Evolutionary conservation across 1,140 invertebrate genomes (phyloP).

Genomic region (Cepaea nemoralis): DNA sequence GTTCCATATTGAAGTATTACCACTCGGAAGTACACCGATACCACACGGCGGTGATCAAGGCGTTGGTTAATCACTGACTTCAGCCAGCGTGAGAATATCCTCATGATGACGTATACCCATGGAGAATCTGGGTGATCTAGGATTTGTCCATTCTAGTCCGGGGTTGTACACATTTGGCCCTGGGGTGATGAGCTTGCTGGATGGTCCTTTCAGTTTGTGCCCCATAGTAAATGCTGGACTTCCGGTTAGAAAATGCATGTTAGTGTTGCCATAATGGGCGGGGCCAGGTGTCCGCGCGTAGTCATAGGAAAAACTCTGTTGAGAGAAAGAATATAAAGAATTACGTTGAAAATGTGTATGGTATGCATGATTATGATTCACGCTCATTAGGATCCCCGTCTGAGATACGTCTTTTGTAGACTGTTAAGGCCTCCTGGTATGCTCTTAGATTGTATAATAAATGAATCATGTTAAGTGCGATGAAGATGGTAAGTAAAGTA

Average conservation of each 20-base stretch:
- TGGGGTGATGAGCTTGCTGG: constrained; percentile 51
- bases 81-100: constrained; percentile 35
- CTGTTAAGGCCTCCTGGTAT: too few species aligned
- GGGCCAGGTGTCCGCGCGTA: constrained; percentile 59
- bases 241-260: constrained; percentile 33
- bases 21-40: too few species aligned
- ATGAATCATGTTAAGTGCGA: too few species aligned
- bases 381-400: too few species aligned
- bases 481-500: too few species aligned
- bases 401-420: too few species aligned
- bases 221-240: constrained; percentile 49
- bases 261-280: constrained; percentile 46
- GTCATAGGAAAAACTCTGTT: constrained; percentile 51
- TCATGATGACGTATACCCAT: constrained; percentile 58
- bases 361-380: background rate
- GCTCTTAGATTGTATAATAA: too few species aligned
- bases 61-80: constrained; percentile 5
- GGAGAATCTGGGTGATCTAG: constrained; percentile 51
- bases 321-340: background rate
- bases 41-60: too few species aligned
- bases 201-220: constrained; percentile 39
- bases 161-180: constrained; percentile 55
- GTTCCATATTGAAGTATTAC: too few species aligned
- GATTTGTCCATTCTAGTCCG: constrained; percentile 40
- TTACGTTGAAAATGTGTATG: background rate